Evolutionary conservation across 2,113 vertebrate genomes (phyloP), one percentile per base, ranked within the genome.

Genomic region (Galbula dea): DNA sequence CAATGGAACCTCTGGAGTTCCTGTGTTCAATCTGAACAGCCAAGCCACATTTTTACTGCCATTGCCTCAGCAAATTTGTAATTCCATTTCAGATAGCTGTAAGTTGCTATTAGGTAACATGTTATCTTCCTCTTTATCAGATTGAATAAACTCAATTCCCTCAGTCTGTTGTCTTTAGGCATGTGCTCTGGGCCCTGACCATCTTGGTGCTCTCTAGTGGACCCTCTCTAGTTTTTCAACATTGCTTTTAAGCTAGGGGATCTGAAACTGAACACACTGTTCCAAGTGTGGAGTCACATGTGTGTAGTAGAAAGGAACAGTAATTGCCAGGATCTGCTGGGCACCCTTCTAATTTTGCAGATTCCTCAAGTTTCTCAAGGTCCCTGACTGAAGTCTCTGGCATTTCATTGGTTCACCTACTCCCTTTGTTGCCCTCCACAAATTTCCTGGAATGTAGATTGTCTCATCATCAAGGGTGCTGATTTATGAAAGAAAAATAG

Each of bases 131-230:
- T 27, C n/a, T 86, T 65, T 81, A 30, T 32, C 32, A 32, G 15
- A 7, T 11, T 66, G 68, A 71, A 26, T 67, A 30, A 67, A 1
- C 1, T 71, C 41, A 49, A 0, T 5, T 68, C 55, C 8, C 7
- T 51, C 45, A 74, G 0, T 57, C 29, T 55, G 14, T 61, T n/a
- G n/a, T n/a, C n/a, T n/a, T n/a, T n/a, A n/a, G 17, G 6, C n/a
- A 1, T 13, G 29, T 81, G 8, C 6, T 61, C 34, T 73, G 26
- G 15, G 8, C 17, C 27, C 3, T 89, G 10, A 37, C 36, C 8
- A 10, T 41, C 32, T 22, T 63, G 24, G 27, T 80, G 34, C 32
- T 54, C 30, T 41, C 12, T 43, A 1, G 9, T 41, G n/a, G 32
- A 55, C 22, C 15, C 3, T 54, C 10, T 72, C 29, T 65, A 11